Evolutionary conservation across 35 echinoderm and acorn worm species (phyloP).

Genomic region (Stichopus chloronotus): DNA sequence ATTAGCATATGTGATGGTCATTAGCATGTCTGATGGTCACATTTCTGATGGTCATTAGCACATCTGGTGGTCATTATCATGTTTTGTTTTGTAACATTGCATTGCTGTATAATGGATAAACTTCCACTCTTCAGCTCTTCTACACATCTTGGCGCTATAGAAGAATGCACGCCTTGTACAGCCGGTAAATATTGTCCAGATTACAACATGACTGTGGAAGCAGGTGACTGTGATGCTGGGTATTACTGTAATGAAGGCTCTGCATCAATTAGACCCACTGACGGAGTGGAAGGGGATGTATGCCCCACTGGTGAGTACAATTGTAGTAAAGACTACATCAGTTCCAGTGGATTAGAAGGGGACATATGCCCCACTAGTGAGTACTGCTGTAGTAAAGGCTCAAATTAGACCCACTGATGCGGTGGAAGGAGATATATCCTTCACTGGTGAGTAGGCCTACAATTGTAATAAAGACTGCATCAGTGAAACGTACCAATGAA

Average conservation of each 20-base stretch:
- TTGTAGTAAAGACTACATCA: too few relatives aligned
- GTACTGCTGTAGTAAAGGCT: too few relatives aligned
- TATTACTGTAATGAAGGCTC: conserved; percentile 84
- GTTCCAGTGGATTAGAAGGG: too few relatives aligned
- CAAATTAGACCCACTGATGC: too few relatives aligned
- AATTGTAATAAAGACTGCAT: not conserved
- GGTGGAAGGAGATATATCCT: too few relatives aligned
- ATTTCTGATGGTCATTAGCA: too few relatives aligned
- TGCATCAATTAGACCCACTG: conserved; percentile 64
- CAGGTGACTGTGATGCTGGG: conserved; percentile 70
- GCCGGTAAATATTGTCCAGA: conserved; percentile 82
- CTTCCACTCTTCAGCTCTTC: conserved; percentile 56
- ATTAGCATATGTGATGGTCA: too few relatives aligned
- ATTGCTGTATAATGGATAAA: too few relatives aligned
- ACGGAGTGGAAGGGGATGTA: conserved; percentile 59
- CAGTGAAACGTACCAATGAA: too few relatives aligned
- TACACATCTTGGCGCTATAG: conserved; percentile 50
- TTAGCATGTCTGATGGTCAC: too few relatives aligned
- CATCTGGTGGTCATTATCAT: too few relatives aligned
- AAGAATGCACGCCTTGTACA: conserved; percentile 75
- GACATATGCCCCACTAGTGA: not conserved
- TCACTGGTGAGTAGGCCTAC: not conserved
- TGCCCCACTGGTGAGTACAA: conserved; percentile 81
- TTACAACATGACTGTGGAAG: conserved; percentile 63
- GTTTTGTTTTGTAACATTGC: too few relatives aligned